Conservation (phyloP, 2,888 invertebrate genomes). For the Dolomedes plantarius region DNA sequence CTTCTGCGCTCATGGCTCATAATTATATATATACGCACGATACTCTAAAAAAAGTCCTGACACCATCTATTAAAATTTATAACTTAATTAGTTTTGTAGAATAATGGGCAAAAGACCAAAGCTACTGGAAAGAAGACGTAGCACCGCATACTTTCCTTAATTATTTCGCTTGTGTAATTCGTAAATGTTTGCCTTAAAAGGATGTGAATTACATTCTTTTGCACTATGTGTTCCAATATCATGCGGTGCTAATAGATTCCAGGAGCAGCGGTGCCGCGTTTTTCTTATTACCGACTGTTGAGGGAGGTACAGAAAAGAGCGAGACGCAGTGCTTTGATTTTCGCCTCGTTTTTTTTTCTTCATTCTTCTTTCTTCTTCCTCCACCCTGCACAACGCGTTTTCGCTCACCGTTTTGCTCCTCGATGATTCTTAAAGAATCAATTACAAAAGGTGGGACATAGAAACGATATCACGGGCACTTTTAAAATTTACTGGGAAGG, state of each 20-base stretch:
- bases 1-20: slow-evolving; percentile 17
- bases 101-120: slow-evolving; percentile 46
- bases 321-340: neutral
- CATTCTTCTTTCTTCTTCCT: too few species aligned
- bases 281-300: neutral
- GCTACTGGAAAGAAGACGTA: slow-evolving; percentile 25
- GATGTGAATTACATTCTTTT: slow-evolving; percentile 46
- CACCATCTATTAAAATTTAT: slow-evolving; percentile 69
- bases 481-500: neutral
- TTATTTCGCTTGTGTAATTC: slow-evolving; percentile 56
- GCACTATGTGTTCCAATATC: neutral
- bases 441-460: neutral
- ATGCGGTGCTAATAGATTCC: neutral
- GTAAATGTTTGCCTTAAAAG: slow-evolving; percentile 60
- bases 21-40: slow-evolving; percentile 44
- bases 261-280: neutral
- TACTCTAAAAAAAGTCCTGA: slow-evolving; percentile 23
- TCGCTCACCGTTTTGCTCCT: too few species aligned
- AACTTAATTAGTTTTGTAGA: slow-evolving; percentile 68
- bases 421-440: neutral
- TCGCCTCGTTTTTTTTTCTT: neutral
- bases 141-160: slow-evolving; percentile 53
- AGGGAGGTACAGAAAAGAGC: neutral
- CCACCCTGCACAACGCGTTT: too few species aligned
- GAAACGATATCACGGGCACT: neutral